Conservation (phyloP, 1,140 invertebrate genomes). For the Drosophila pandora region DNA sequence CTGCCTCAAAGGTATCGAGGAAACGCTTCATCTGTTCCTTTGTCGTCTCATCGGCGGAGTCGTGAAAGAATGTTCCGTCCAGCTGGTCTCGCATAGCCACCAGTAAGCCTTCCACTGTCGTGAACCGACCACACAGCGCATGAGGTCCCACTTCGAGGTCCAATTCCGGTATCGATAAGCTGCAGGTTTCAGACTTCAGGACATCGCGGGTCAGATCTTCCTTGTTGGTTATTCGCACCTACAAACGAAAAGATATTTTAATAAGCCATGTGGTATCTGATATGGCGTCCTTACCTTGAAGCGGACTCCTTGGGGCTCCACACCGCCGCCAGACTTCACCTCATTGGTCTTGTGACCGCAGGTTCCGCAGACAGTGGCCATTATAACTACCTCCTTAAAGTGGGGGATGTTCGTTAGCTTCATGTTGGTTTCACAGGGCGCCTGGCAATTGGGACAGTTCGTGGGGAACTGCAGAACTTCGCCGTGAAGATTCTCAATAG, state of each 20-base stretch:
- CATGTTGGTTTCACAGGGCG: constrained; percentile 96
- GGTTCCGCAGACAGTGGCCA: constrained; percentile 96
- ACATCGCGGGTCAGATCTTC: constrained; percentile 96
- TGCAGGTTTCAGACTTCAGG: constrained; percentile 98
- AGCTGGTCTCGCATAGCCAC: constrained; percentile 89
- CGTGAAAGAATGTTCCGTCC: constrained; percentile 90
- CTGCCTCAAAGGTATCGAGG: constrained; percentile 88
- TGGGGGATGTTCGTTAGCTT: constrained; percentile 98
- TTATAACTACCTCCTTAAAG: constrained; percentile 99
- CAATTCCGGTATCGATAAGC: constrained; percentile 94
- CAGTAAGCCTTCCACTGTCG: constrained; percentile 95
- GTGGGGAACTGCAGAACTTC: constrained; percentile 95
- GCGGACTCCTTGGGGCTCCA: constrained; percentile 92
- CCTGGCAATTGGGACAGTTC: constrained; percentile 94
- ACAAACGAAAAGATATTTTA: constrained; percentile 86
- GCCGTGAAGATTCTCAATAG: constrained; percentile 88
- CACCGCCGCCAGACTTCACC: constrained; percentile 96
- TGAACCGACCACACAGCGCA: constrained; percentile 96
- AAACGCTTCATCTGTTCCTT: constrained; percentile 85
- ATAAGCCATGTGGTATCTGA: not conserved
- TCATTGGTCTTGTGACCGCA: constrained; percentile 97
- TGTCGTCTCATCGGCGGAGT: constrained; percentile 87
- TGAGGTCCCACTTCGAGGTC: constrained; percentile 93
- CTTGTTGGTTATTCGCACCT: constrained; percentile 88
- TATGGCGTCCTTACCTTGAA: constrained; percentile 85